A percentile compares a stretch with the other conserved stretches of the same genome.
These are phyloP conservation scores for Drosophila fulvimacula DNA, from an alignment of 2,888 invertebrate species.

Conservation along the genomic window DNA sequence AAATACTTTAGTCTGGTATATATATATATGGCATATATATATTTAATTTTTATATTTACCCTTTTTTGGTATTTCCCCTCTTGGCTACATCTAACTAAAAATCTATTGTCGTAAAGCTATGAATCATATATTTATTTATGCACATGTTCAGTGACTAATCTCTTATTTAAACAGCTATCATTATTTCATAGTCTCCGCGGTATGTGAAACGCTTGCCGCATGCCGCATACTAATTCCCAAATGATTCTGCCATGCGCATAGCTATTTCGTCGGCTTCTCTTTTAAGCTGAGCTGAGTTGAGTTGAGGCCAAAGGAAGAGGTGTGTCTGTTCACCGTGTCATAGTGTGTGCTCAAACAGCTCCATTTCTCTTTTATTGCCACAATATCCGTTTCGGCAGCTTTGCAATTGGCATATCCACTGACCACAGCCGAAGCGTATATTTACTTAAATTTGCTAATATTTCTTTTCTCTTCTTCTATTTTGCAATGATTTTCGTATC, in stretches of 20 bases:
- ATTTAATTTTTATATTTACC: too few relatives aligned
- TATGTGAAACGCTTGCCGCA: constrained; percentile 11
- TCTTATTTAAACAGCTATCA: background rate
- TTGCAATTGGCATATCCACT: constrained; percentile 25
- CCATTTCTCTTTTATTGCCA: constrained; percentile 16
- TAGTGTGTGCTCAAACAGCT: constrained; percentile 8
- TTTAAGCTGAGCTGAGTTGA: constrained; percentile 10
- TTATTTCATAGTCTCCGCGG: constrained; percentile 8
- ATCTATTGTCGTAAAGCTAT: background rate
- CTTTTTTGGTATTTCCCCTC: background rate
- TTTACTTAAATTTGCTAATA: constrained; percentile 13
- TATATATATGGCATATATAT: too few relatives aligned
- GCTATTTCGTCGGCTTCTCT: constrained; percentile 38
- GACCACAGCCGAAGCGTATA: background rate
- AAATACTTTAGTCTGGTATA: background rate
- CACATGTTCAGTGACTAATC: constrained; percentile 16
- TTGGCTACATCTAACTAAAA: background rate
- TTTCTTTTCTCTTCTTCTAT: background rate
- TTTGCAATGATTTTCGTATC: constrained; percentile 5
- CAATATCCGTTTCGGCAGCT: constrained; percentile 8
- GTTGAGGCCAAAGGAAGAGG: constrained; percentile 32
- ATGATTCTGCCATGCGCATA: constrained; percentile 12
- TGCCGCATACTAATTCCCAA: constrained; percentile 44
- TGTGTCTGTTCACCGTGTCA: constrained; percentile 23
- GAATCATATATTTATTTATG: background rate